Evolutionary conservation across 2,888 invertebrate species (phyloP).

Genomic region (Epirrhoe tristata): DNA sequence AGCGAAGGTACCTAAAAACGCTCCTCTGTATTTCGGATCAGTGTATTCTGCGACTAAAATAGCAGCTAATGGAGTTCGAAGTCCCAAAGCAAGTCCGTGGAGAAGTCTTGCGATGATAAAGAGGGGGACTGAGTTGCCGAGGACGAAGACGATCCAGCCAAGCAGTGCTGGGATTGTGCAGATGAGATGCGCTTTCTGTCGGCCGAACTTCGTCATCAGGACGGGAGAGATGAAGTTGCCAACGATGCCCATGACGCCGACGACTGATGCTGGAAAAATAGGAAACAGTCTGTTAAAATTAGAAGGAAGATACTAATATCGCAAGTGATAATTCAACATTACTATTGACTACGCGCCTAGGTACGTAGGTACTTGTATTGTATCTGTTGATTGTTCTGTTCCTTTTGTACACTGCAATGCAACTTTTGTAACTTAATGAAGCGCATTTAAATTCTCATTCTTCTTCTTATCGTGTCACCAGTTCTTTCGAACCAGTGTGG

Average conservation of each 20-base stretch:
- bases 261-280: slow-evolving; percentile 72
- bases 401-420: neutral
- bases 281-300: neutral
- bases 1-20: slow-evolving; percentile 86
- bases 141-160: slow-evolving; percentile 76
- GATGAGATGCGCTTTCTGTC: slow-evolving; percentile 84
- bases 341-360: too few species aligned
- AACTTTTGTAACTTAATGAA: neutral
- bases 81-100: slow-evolving; percentile 82
- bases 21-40: slow-evolving; percentile 87
- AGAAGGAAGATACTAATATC: too few species aligned
- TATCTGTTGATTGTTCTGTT: too few species aligned
- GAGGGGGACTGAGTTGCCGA: slow-evolving; percentile 73
- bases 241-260: slow-evolving; percentile 79
- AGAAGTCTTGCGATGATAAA: slow-evolving; percentile 74
- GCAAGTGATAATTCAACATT: too few species aligned
- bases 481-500: too few species aligned
- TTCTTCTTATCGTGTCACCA: too few species aligned
- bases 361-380: too few species aligned
- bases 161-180: slow-evolving; percentile 79
- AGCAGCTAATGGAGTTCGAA: slow-evolving; percentile 82
- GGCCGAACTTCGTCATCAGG: slow-evolving; percentile 85
- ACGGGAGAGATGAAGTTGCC: slow-evolving; percentile 80
- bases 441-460: slow-evolving; percentile 19
- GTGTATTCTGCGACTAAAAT: slow-evolving; percentile 86